Base-by-base conservation (phyloP, 2,113 vertebrate species). In the Pelvicachromis taeniatus region DNA sequence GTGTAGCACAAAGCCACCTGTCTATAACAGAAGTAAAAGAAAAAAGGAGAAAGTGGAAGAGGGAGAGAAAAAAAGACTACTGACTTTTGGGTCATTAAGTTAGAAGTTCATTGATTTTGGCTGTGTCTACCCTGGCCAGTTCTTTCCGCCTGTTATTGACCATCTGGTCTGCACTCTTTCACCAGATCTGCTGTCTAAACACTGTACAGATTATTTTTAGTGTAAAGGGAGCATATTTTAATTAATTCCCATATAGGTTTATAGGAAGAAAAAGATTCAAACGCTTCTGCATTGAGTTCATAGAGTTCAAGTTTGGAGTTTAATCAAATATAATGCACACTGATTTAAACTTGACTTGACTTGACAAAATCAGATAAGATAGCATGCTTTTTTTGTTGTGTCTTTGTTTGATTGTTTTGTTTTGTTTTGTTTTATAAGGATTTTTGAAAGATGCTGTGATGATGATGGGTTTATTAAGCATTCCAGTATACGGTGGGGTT, bases 121-220 rank as follows among this genome's bases (percentile, higher is more conserved):
- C 87, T 73, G 75, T 81, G 86, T 91, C 59, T 81, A 35, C 70
- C 77, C 75, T 48, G 61, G 81, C 81, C 9, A 11, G 19, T 70
- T 84, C 86, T 87, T 84, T 92, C 88, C 29, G 78, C 89, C 90
- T 86, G 77, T 80, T 90, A 94, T 93, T 91, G 90, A 92, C 88
- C 14, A 45, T 86, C 82, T 85, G 54, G 65, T 81, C 59, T 80
- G 59, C 31, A 10, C 63, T 73, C 17, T 75, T 83, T 85, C 50
- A 38, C 80, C 48, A 85, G 80, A 85, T 65, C 45, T 85, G 53
- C 61, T 85, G 80, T 55, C 78, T 78, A 4, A 35, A 29, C 80
- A 52, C 82, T 48, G 33, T 21, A 73, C 52, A 54, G 75, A 78
- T 79, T 82, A 73, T 79, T 84, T 86, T 82, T 80, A 73, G 65